phyloP scores from a whole-genome alignment of 2,888 invertebrate species.

The Papilio demoleus region DNA sequence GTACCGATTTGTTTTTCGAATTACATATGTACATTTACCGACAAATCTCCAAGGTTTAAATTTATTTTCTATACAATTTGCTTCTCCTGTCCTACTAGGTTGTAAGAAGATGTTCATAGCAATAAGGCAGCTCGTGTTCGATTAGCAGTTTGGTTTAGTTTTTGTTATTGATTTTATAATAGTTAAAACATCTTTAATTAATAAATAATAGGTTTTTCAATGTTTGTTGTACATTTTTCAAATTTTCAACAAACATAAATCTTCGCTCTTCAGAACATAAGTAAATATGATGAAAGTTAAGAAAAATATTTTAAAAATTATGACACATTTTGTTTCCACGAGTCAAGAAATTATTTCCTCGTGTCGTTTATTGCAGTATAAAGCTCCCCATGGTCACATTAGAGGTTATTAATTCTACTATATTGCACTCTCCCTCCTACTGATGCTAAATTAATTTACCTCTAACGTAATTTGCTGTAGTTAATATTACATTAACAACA shows the following conservation, averaged over 20 bases:
- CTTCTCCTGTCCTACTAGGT: no score
- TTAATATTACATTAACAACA: slow-evolving; percentile 47
- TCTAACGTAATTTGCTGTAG: slow-evolving; percentile 7
- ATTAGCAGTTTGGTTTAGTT: no score
- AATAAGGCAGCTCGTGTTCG: no score
- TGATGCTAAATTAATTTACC: slow-evolving; percentile 22
- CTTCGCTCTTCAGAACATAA: background rate
- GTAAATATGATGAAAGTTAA: background rate
- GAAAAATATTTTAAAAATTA: slow-evolving; percentile 11
- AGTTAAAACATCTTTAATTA: no score
- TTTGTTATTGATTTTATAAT: no score
- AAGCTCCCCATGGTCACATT: slow-evolving; percentile 18
- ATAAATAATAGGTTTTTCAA: no score
- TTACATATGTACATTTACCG: no score
- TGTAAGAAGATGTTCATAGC: no score
- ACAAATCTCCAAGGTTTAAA: no score
- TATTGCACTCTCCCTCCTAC: slow-evolving; percentile 11
- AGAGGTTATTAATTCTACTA: slow-evolving; percentile 20
- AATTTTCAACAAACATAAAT: background rate
- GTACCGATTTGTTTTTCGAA: no score
- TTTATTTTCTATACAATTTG: no score
- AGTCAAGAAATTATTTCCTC: slow-evolving; percentile 14
- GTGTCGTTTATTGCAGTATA: slow-evolving; percentile 19
- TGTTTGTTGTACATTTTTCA: no score
- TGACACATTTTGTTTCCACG: slow-evolving; percentile 15